Conservation (phyloP, 2,113 vertebrate species). For the Muntiacus muntjak region DNA sequence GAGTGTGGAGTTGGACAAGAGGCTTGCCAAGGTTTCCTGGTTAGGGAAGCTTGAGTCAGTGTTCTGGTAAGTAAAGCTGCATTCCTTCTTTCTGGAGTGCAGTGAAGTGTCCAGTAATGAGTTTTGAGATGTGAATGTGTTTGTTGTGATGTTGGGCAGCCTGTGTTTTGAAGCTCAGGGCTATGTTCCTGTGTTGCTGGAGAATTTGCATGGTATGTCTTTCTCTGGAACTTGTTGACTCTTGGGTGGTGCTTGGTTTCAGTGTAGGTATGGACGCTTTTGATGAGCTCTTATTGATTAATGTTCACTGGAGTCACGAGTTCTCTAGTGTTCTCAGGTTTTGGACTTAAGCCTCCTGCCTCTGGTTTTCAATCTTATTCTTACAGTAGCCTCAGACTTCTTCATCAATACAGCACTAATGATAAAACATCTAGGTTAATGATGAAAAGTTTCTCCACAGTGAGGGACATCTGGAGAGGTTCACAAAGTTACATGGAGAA, state of each 20-base stretch:
- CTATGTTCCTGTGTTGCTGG: neutral
- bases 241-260: neutral
- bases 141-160: neutral
- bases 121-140: neutral
- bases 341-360: neutral
- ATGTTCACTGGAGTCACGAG: neutral
- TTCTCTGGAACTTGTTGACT: neutral
- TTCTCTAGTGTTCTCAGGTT: neutral
- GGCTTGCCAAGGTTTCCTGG: neutral
- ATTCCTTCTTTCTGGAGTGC: neutral
- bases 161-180: neutral
- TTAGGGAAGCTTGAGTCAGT: neutral
- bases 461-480: neutral
- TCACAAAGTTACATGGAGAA: neutral
- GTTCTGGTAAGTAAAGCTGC: neutral
- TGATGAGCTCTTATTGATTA: neutral
- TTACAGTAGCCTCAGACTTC: neutral
- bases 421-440: neutral
- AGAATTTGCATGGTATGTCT: neutral
- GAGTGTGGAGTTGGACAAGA: fast-evolving
- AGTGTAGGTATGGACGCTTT: neutral
- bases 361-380: neutral
- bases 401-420: neutral
- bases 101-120: neutral
- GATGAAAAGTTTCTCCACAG: neutral